A percentile compares a stretch with the other conserved stretches of the same genome.
Evolutionary conservation across 2,888 invertebrate species (phyloP).

Genomic region (Oligia latruncula): DNA sequence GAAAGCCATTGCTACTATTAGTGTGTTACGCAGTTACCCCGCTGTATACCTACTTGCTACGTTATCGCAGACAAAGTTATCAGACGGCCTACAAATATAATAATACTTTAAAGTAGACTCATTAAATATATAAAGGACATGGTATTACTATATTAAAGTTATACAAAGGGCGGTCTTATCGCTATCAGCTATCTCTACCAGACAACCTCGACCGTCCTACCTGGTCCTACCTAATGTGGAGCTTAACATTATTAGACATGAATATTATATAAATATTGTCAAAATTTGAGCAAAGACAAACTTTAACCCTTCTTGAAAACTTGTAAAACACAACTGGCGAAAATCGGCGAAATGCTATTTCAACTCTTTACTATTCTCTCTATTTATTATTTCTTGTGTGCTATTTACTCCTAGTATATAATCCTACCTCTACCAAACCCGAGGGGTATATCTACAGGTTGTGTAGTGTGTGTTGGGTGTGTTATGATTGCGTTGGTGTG

Average conservation of each 20-base stretch:
- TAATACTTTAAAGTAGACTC: neutral
- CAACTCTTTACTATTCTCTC: too few species aligned
- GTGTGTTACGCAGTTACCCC: neutral
- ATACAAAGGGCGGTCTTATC: neutral
- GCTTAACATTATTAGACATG: neutral
- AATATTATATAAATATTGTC: neutral
- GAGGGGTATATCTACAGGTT: neutral
- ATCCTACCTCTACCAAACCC: neutral
- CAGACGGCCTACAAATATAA: neutral
- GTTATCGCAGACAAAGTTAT: neutral
- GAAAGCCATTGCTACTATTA: too few species aligned
- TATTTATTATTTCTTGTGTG: too few species aligned
- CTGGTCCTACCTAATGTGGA: neutral
- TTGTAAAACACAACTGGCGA: neutral
- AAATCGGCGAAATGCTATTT: too few species aligned
- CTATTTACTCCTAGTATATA: neutral
- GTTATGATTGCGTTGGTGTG: too few species aligned
- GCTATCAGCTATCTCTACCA: neutral
- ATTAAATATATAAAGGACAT: neutral
- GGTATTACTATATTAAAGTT: neutral
- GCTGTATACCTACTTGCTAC: neutral
- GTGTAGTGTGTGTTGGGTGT: neutral
- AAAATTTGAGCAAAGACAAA: neutral
- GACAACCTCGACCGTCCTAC: constrained; percentile 6
- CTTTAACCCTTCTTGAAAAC: neutral